phyloP scores from a whole-genome alignment of 2,797 vertebrate genomes.

The Tapirus indicus region DNA sequence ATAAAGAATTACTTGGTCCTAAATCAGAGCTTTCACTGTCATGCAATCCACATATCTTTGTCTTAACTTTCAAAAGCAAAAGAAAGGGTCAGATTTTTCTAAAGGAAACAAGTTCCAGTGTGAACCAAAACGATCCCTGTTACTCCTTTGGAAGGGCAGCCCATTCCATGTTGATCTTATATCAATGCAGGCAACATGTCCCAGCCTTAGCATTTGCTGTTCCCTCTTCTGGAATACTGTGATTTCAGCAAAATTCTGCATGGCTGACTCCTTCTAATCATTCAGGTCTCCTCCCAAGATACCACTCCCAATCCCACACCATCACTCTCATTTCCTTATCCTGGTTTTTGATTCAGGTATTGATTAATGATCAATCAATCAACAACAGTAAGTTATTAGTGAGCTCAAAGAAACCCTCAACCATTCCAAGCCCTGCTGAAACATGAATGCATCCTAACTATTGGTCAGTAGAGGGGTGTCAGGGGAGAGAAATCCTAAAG shows the following conservation, averaged over 20 bases:
- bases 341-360: neutral
- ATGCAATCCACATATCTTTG: neutral
- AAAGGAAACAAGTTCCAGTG: neutral
- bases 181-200: neutral
- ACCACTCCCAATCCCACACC: neutral
- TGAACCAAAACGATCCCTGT: neutral
- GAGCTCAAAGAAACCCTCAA: neutral
- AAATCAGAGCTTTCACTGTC: neutral
- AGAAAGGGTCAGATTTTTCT: neutral
- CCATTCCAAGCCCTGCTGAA: neutral
- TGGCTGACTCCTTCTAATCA: neutral
- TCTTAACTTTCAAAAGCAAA: slow-evolving; percentile 42
- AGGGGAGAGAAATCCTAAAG: neutral
- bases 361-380: neutral
- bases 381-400: neutral
- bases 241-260: neutral
- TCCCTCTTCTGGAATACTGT: neutral
- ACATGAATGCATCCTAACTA: neutral
- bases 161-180: neutral
- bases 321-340: slow-evolving; percentile 3
- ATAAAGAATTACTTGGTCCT: neutral
- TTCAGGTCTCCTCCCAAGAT: neutral
- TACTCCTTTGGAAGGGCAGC: neutral
- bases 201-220: neutral
- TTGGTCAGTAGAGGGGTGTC: neutral